Evolutionary conservation across 2,888 invertebrate species (phyloP).

Genomic region (Nycteola revayana): DNA sequence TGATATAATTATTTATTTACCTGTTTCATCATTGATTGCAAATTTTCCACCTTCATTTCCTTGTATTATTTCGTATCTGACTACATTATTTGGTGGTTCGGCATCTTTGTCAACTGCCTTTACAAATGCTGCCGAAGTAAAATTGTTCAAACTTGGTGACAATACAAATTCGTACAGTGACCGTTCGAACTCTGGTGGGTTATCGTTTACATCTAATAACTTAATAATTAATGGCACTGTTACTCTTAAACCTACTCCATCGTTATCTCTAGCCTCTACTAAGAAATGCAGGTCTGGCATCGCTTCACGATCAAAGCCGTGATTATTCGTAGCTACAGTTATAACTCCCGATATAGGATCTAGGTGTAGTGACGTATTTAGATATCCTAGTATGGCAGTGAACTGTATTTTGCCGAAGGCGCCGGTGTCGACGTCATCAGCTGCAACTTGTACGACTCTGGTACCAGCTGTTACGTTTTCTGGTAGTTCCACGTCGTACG

Average conservation of each 20-base stretch:
- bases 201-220: constrained; percentile 92
- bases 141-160: constrained; percentile 86
- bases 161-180: constrained; percentile 90
- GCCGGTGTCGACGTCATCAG: constrained; percentile 91
- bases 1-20: too few species aligned
- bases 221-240: constrained; percentile 88
- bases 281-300: constrained; percentile 89
- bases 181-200: constrained; percentile 91
- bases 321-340: constrained; percentile 88
- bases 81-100: constrained; percentile 91
- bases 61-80: constrained; percentile 91
- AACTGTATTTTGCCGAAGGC: constrained; percentile 89
- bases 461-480: constrained; percentile 91
- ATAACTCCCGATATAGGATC: constrained; percentile 91
- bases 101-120: constrained; percentile 93
- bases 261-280: constrained; percentile 94
- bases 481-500: constrained; percentile 88
- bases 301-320: constrained; percentile 91
- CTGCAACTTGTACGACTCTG: constrained; percentile 88
- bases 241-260: constrained; percentile 89
- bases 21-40: constrained; percentile 88
- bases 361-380: constrained; percentile 89
- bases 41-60: constrained; percentile 90
- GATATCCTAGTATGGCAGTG: constrained; percentile 88
- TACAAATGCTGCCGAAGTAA: constrained; percentile 89